Evolutionary conservation across 2,113 vertebrate species (phyloP).

Genomic region (Uropsilus gracilis): DNA sequence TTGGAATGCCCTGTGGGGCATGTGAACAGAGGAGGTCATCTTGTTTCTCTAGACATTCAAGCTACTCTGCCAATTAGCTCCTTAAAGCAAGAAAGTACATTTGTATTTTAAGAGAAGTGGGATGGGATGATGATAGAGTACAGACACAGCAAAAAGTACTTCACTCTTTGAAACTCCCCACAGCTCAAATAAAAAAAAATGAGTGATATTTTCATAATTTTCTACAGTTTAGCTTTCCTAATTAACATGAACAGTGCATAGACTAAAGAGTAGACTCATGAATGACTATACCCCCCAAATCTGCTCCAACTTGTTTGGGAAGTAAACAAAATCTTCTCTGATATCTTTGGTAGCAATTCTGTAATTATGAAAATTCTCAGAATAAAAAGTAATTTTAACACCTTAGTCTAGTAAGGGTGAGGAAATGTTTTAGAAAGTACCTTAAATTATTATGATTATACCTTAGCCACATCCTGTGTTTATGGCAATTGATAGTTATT

Average conservation of each 20-base stretch:
- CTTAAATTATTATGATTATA: background rate
- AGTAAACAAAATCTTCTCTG: background rate
- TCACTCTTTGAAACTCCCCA: background rate
- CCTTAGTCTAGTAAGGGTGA: background rate
- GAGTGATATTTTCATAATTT: background rate
- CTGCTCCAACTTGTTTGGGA: background rate
- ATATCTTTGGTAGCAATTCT: background rate
- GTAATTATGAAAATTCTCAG: background rate
- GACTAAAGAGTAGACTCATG: background rate
- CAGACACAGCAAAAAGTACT: background rate
- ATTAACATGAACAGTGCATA: background rate
- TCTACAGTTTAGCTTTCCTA: background rate
- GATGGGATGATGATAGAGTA: background rate
- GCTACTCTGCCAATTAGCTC: background rate
- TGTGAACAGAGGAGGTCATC: background rate
- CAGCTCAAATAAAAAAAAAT: background rate
- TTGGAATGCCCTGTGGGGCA: background rate
- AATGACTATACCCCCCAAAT: background rate
- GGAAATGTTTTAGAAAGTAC: background rate
- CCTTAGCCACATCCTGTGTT: background rate
- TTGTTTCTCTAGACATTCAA: background rate
- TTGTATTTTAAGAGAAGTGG: background rate
- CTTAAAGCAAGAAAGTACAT: background rate
- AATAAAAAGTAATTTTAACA: background rate
- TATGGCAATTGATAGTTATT: background rate